A percentile compares a stretch with the other conserved stretches of the same genome.
phyloP scores from a whole-genome alignment of 2,113 vertebrate genomes.

The Corythaeola cristata region DNA sequence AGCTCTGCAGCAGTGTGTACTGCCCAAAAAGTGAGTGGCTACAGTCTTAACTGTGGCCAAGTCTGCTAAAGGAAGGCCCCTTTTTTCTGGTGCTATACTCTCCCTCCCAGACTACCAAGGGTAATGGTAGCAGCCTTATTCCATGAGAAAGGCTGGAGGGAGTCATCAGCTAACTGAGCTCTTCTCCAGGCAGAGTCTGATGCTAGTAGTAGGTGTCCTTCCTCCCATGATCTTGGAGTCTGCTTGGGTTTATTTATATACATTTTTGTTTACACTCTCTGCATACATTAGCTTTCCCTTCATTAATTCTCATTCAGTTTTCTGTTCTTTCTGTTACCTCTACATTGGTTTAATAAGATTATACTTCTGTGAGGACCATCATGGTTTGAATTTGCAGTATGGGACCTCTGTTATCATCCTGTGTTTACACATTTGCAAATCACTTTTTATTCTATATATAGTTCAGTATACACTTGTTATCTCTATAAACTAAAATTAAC shows the following conservation, averaged over 20 bases:
- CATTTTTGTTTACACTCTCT: not conserved
- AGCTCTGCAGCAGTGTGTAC: not conserved
- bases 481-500: not conserved
- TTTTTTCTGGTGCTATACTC: not conserved
- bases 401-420: not conserved
- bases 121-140: not conserved
- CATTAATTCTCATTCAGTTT: not conserved
- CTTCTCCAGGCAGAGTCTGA: not conserved
- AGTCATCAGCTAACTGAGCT: not conserved
- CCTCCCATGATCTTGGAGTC: not conserved
- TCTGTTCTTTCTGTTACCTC: not conserved
- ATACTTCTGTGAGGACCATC: not conserved
- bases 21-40: not conserved
- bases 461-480: not conserved
- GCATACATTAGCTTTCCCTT: not conserved
- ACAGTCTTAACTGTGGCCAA: not conserved
- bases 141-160: not conserved
- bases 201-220: not conserved
- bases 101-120: not conserved
- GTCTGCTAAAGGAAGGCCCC: not conserved
- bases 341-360: not conserved
- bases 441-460: not conserved
- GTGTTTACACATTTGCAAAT: not conserved
- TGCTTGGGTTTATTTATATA: not conserved
- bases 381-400: not conserved